Percentiles rank a stretch among this genome's conserved stretches.
Conservation (phyloP, 2,888 invertebrate species). For the Xylota sylvarum region DNA sequence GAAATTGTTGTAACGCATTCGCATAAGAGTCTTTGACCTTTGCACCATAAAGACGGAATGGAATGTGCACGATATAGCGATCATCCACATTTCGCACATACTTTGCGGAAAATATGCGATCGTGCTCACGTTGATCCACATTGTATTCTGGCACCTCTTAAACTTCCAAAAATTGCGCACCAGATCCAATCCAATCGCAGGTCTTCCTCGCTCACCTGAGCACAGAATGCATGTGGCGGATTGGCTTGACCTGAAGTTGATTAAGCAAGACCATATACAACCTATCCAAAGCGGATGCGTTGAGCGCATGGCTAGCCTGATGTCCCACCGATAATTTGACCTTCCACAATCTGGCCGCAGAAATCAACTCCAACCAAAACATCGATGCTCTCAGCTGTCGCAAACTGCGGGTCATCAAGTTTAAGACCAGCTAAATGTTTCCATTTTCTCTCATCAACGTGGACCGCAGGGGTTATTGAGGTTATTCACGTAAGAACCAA, state of each 20-base stretch:
- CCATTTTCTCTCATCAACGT: too few relatives aligned
- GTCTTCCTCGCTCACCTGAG: background rate
- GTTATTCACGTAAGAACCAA: too few relatives aligned
- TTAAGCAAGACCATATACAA: too few relatives aligned
- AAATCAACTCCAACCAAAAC: too few relatives aligned
- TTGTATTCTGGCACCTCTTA: slow-evolving; percentile 27
- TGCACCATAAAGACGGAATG: slow-evolving; percentile 29
- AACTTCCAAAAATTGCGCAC: slow-evolving; percentile 50
- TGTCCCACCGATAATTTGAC: too few relatives aligned
- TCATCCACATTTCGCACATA: slow-evolving; percentile 11
- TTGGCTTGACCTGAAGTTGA: background rate
- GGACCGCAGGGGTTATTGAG: too few relatives aligned
- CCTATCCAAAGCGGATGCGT: too few relatives aligned
- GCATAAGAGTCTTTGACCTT: slow-evolving; percentile 1
- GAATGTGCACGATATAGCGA: slow-evolving; percentile 42
- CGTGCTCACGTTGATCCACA: slow-evolving; percentile 15
- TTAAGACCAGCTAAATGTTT: too few relatives aligned
- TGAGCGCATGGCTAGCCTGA: background rate
- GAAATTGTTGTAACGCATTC: slow-evolving; percentile 26
- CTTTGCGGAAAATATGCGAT: slow-evolving; percentile 19
- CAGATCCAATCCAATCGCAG: slow-evolving; percentile 37
- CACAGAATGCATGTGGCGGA: background rate
- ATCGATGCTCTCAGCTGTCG: too few relatives aligned
- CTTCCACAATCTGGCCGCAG: too few relatives aligned
- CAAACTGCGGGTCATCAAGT: too few relatives aligned